Conservation (phyloP, 1,140 invertebrate species). For the Drosophila jambulina region DNA sequence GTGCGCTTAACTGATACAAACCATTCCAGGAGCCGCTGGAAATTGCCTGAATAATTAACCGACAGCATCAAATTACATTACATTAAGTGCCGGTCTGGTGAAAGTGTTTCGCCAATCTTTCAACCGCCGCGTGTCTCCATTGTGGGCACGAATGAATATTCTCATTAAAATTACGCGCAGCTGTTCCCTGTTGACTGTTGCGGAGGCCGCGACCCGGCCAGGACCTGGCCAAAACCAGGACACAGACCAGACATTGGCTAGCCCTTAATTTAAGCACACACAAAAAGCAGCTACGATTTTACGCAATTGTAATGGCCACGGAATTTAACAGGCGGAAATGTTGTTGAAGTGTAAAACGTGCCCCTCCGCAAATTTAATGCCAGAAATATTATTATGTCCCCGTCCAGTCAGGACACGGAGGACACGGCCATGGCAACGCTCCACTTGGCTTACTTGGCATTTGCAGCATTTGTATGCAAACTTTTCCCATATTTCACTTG, state of each 20-base stretch:
- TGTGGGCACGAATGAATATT: slow-evolving; percentile 76
- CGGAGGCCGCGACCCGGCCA: not conserved
- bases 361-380: slow-evolving; percentile 52
- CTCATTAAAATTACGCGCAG: slow-evolving; percentile 74
- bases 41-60: slow-evolving; percentile 75
- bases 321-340: slow-evolving; percentile 70
- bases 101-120: slow-evolving; percentile 68
- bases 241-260: slow-evolving; percentile 39
- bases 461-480: slow-evolving; percentile 66
- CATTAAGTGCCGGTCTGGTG: slow-evolving; percentile 68
- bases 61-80: slow-evolving; percentile 76
- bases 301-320: slow-evolving; percentile 69
- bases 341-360: slow-evolving; percentile 77
- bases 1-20: slow-evolving; percentile 43
- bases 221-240: slow-evolving; percentile 32
- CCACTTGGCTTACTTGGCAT: slow-evolving; percentile 52
- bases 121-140: slow-evolving; percentile 61
- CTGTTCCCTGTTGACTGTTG: slow-evolving; percentile 46
- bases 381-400: slow-evolving; percentile 60
- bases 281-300: slow-evolving; percentile 61
- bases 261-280: slow-evolving; percentile 59
- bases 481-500: slow-evolving; percentile 75
- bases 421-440: slow-evolving; percentile 25
- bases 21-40: slow-evolving; percentile 10
- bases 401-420: slow-evolving; percentile 4